Evolutionary conservation across 2,888 invertebrate species (phyloP).

Genomic region (Agrochola lota): DNA sequence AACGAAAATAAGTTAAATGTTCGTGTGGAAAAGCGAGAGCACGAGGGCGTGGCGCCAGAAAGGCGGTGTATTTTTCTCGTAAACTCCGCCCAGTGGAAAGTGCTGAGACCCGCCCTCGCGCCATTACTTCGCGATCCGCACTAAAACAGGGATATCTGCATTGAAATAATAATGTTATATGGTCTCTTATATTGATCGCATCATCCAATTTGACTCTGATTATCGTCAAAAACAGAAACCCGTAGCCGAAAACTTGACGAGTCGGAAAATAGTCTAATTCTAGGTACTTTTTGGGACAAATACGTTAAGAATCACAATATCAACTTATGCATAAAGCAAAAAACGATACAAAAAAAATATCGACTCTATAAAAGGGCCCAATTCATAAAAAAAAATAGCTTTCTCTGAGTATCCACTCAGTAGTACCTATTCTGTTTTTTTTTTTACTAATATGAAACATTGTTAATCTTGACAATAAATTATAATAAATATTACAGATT

Average conservation of each 20-base stretch:
- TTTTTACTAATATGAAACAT: no score
- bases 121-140: conserved; percentile 76
- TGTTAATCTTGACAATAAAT: neutral
- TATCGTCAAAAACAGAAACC: neutral
- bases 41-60: conserved; percentile 83
- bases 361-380: neutral
- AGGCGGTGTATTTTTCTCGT: conserved; percentile 87
- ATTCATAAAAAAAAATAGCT: neutral
- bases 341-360: neutral
- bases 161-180: conserved; percentile 50
- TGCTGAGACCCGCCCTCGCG: conserved; percentile 80
- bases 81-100: conserved; percentile 87
- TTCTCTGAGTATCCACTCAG: no score
- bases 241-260: neutral
- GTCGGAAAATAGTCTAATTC: neutral
- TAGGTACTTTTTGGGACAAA: neutral
- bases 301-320: neutral
- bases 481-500: no score
- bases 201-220: conserved; percentile 7
- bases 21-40: conserved; percentile 73
- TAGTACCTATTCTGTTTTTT: no score
- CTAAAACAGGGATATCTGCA: conserved; percentile 60
- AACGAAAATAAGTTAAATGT: conserved; percentile 77
- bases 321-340: neutral
- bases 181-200: conserved; percentile 29